Conservation (phyloP, 2,113 vertebrate species). For the Zosterops hypoxanthus region DNA sequence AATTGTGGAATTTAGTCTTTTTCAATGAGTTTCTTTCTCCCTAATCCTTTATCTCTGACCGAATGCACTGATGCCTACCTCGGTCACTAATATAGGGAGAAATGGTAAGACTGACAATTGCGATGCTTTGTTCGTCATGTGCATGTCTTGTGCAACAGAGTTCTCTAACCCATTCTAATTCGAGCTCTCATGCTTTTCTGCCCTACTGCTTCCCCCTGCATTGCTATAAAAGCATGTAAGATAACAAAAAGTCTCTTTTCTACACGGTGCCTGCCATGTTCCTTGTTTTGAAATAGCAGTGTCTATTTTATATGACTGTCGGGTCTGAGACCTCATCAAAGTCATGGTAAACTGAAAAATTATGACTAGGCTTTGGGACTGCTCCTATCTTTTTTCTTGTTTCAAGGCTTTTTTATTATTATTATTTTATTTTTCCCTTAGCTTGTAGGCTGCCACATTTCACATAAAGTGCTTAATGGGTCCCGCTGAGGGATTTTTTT, state of each 20-base stretch:
- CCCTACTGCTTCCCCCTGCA: slow-evolving; percentile 78
- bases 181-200: slow-evolving; percentile 75
- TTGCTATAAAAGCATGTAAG: slow-evolving; percentile 82
- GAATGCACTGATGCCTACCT: slow-evolving; percentile 80
- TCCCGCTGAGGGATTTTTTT: slow-evolving; percentile 16
- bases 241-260: slow-evolving; percentile 65
- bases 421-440: not conserved
- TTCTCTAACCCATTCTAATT: slow-evolving; percentile 75
- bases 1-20: slow-evolving; percentile 73
- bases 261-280: slow-evolving; percentile 76
- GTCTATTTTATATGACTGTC: slow-evolving; percentile 75
- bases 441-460: slow-evolving; percentile 58
- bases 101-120: slow-evolving; percentile 82
- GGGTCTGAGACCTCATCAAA: slow-evolving; percentile 74
- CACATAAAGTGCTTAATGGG: slow-evolving; percentile 43
- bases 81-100: slow-evolving; percentile 85
- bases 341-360: slow-evolving; percentile 79
- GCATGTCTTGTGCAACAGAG: slow-evolving; percentile 78
- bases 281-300: slow-evolving; percentile 69
- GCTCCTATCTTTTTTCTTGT: slow-evolving; percentile 33
- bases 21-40: slow-evolving; percentile 84
- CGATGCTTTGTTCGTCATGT: slow-evolving; percentile 78
- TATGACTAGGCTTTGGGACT: slow-evolving; percentile 50
- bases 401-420: not conserved
- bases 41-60: slow-evolving; percentile 81